phyloP scores from a whole-genome alignment of 2,888 invertebrate species.

The Cryptus viduatorius region DNA sequence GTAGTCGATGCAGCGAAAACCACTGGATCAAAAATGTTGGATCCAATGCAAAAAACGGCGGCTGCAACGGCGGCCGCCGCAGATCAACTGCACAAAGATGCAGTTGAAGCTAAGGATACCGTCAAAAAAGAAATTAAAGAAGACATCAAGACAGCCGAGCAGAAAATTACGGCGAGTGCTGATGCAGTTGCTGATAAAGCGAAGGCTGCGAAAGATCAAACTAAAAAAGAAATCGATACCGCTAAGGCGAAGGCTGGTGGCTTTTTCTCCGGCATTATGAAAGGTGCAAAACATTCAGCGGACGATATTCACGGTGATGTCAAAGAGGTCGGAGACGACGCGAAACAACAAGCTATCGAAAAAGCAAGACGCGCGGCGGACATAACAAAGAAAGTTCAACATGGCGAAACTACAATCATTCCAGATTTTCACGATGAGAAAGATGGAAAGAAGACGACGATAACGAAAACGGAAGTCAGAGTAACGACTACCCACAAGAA shows the following conservation, averaged over 20 bases:
- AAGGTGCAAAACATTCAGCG: constrained; percentile 72
- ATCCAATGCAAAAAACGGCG: constrained; percentile 84
- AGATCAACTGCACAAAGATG: constrained; percentile 51
- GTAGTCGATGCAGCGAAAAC: constrained; percentile 85
- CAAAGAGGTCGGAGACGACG: constrained; percentile 76
- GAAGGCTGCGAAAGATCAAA: constrained; percentile 39
- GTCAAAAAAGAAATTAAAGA: constrained; percentile 84
- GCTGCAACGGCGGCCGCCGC: constrained; percentile 84
- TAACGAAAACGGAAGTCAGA: constrained; percentile 44
- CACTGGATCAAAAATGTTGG: constrained; percentile 84
- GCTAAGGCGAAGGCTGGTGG: constrained; percentile 72
- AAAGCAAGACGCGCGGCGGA: constrained; percentile 63
- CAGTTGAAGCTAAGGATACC: constrained; percentile 80
- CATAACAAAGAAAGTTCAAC: constrained; percentile 57
- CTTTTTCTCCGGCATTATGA: constrained; percentile 74
- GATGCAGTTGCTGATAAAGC: constrained; percentile 60
- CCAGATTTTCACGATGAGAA: constrained; percentile 49
- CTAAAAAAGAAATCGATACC: constrained; percentile 66
- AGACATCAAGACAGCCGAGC: constrained; percentile 80
- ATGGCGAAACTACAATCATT: constrained; percentile 56
- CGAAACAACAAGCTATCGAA: constrained; percentile 73
- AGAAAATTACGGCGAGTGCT: constrained; percentile 63
- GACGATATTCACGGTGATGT: constrained; percentile 75
- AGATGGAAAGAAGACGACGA: constrained; percentile 29
- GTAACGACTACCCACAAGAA: constrained; percentile 14